Base-by-base conservation (phyloP, 2,113 vertebrate species). In the Psettodes erumei region DNA sequence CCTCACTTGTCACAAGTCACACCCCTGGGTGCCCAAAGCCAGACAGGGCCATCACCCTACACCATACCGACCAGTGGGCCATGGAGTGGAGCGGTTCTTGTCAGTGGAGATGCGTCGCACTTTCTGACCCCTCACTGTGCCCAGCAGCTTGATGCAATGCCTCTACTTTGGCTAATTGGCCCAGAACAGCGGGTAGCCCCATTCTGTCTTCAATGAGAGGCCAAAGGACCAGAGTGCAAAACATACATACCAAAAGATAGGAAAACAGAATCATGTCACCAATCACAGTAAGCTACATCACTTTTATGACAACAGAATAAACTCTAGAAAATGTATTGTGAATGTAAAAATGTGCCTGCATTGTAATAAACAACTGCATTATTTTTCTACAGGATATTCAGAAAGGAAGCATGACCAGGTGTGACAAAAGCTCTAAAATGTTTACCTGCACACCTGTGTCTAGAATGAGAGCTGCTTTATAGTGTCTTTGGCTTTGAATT, bases 81-180 rank as follows among this genome's bases (percentile, higher is more conserved):
- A 25, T 75, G 72, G 75, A 87, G 76, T 37, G 72, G 68, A 85
- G 86, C 47, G 28, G 55, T 47, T 60, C 75, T 73, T 89, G 85
- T 88, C 86, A 78, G 73, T 68, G 66, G 71, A 89, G 77, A 89
- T 53, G 12, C 28, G 83, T 75, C 48, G 32, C 37, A 67, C 78
- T 76, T 69, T 61, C 69, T 88, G 86, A 93, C 88, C 89, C 85
- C 91, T 90, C 56, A 71, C 89, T 90, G 91, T 86, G 92, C 86
- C 86, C 88, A 82, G 25, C 51, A 82, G 81, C 80, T 73, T 68
- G 86, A 85, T 63, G 86, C 19, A 30, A 66, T 68, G 83, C 71
- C 75, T 86, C 38, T 27, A 74, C 82, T 82, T 73, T 55, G 53
- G 71, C 75, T 93, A 94, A 93, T 93, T 93, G 92, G 93, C 78